Evolutionary conservation across 2,113 vertebrate species (phyloP).

Genomic region (Caranx ignobilis): DNA sequence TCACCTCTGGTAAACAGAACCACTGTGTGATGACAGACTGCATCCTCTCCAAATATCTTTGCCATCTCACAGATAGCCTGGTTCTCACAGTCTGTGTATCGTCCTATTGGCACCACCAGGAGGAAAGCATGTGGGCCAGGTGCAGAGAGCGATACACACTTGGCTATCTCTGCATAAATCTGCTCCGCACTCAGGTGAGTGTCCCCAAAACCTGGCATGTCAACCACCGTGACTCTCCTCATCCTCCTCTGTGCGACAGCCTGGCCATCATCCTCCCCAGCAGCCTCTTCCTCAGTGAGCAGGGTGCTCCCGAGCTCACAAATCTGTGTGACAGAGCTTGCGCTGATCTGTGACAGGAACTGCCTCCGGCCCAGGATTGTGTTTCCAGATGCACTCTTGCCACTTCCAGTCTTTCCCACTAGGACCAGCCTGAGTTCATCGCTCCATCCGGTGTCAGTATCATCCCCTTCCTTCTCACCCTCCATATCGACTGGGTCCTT

Average conservation of each 20-base stretch:
- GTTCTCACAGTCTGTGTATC: conserved; percentile 78
- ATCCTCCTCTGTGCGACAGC: conserved; percentile 8
- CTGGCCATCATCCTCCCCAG: conserved; percentile 14
- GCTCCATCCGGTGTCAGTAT: conserved; percentile 14
- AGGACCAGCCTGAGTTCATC: conserved; percentile 83
- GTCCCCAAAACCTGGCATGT: conserved; percentile 86
- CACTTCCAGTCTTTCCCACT: conserved; percentile 82
- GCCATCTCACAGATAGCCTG: conserved; percentile 68
- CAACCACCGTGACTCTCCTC: conserved; percentile 75
- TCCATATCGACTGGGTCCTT: conserved; percentile 26
- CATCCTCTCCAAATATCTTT: conserved; percentile 78
- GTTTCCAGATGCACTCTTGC: conserved; percentile 85
- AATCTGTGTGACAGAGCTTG: conserved; percentile 78
- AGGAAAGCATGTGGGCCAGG: conserved; percentile 85
- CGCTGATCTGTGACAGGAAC: conserved; percentile 78
- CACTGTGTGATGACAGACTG: conserved; percentile 77
- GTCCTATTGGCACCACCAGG: conserved; percentile 81
- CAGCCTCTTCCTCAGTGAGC: conserved; percentile 40
- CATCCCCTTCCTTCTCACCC: conserved; percentile 25
- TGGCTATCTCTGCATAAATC: conserved; percentile 75
- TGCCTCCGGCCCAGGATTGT: conserved; percentile 79
- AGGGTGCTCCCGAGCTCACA: conserved; percentile 72
- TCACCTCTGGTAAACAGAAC: conserved; percentile 83
- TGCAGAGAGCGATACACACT: conserved; percentile 76
- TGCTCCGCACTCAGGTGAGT: conserved; percentile 71